Base-by-base conservation (phyloP, 2,888 invertebrate species). In the Clepsis dumicolana region DNA sequence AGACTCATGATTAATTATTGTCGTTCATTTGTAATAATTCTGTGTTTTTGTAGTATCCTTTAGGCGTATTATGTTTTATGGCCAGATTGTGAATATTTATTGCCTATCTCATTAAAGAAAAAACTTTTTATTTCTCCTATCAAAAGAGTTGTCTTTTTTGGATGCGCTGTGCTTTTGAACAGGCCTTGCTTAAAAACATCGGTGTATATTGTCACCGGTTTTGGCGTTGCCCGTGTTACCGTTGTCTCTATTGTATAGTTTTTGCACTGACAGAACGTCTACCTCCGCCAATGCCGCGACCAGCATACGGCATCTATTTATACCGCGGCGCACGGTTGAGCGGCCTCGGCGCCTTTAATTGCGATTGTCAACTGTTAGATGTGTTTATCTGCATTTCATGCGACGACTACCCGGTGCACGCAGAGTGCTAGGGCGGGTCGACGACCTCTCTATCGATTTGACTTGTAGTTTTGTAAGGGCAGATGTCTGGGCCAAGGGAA, bases 271-370 rank as follows among this genome's bases (percentile, higher is more conserved):
- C 8, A 59, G 38, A 27, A 56, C 10, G n/a, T 25, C 53, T 44
- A 18, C 44, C 57, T 14, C 48, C 8, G 27, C 60, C 21, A 41
- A 24, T 48, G 18, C 29, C 48, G 60, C 44, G 27, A 21, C 12
- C 7, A 38, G 18, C 24, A 21, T 48, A 48, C 48, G 48, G 21
- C 12, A 21, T 61, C 48, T 61, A 61, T 61, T 61, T 61, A 25
- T 59, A 59, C 10, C n/a, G 2, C 35, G 32, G 57, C 27, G 59
- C 12, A 59, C 60, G 60, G 27, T 61, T 29, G 48, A 48, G 29
- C 60, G 48, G 60, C 60, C 60, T 61, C 60, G 60, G 44, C 44
- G 25, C 29, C 60, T 44, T 61, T 61, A 48, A 61, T 61, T 61
- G 21, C 48, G 14, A 61, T 61, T 48, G 60, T 48, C 59, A 16